Percentiles rank a stretch among this genome's conserved stretches.
Conservation (phyloP, 1,140 invertebrate species). For the Dendrolimus kikuchii region DNA sequence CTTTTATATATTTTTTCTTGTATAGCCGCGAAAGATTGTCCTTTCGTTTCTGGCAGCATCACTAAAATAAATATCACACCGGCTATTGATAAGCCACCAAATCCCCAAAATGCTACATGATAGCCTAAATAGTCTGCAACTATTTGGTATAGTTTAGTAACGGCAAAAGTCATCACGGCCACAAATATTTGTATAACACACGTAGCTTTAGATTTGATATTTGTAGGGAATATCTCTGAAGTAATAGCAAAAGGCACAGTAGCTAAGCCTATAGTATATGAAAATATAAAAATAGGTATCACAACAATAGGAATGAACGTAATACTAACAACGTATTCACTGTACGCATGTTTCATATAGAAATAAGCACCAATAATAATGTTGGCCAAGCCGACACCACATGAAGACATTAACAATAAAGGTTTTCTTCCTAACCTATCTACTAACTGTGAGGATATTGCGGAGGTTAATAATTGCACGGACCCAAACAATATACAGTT, state of each 20-base stretch:
- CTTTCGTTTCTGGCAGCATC: conserved; percentile 87
- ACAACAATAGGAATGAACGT: conserved; percentile 77
- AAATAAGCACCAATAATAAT: conserved; percentile 76
- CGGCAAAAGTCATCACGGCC: conserved; percentile 75
- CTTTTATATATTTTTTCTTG: conserved; percentile 57
- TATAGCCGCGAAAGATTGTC: conserved; percentile 78
- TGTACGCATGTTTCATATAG: conserved; percentile 64
- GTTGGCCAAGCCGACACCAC: conserved; percentile 71
- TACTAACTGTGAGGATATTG: conserved; percentile 77
- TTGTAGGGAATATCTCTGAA: conserved; percentile 82
- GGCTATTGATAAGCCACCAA: conserved; percentile 77
- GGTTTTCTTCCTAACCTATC: conserved; percentile 81
- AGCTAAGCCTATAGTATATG: conserved; percentile 80
- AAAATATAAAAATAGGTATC: conserved; percentile 80
- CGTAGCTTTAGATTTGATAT: conserved; percentile 79
- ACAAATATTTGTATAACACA: conserved; percentile 71
- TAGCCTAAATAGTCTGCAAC: conserved; percentile 75
- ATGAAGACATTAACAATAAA: conserved; percentile 76
- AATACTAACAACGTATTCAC: conserved; percentile 48
- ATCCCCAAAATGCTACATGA: conserved; percentile 82
- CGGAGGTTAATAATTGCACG: conserved; percentile 78
- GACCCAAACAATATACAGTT: conserved; percentile 78
- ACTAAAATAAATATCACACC: conserved; percentile 77
- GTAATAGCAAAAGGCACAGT: conserved; percentile 82
- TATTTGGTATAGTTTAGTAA: conserved; percentile 82